phyloP scores from a whole-genome alignment of 2,113 vertebrate species.

The Aldabrachelys gigantea region DNA sequence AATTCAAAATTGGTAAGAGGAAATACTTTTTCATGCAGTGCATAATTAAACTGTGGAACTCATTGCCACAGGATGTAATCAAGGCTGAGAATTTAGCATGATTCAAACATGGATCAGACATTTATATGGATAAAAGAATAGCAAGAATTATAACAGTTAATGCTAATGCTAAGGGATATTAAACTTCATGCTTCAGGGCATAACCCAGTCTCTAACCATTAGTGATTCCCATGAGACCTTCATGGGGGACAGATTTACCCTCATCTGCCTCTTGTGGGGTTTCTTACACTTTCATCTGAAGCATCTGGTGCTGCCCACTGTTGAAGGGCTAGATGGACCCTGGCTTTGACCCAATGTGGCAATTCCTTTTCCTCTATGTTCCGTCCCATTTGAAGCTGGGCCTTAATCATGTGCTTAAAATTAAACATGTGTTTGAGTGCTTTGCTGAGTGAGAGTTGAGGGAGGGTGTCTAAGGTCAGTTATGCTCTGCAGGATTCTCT shows the following conservation, averaged over 20 bases:
- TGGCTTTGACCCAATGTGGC: rapidly evolving
- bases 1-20: not conserved
- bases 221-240: not conserved
- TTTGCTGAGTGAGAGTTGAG: rapidly evolving
- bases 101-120: not conserved
- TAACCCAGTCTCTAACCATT: not conserved
- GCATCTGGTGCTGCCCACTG: not conserved
- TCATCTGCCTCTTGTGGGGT: not conserved
- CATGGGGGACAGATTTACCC: not conserved
- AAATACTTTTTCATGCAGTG: not conserved
- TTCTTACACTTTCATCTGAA: not conserved
- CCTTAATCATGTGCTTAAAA: rapidly evolving
- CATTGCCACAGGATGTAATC: not conserved
- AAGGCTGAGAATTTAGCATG: not conserved
- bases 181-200: not conserved
- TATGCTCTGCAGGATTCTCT: not conserved
- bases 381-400: not conserved
- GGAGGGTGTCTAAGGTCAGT: not conserved
- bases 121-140: not conserved
- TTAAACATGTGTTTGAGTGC: not conserved
- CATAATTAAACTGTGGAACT: not conserved
- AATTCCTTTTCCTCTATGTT: not conserved
- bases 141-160: not conserved
- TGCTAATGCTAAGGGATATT: not conserved
- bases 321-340: rapidly evolving